These are phyloP conservation scores for Hemitrygon akajei DNA, from an alignment of 2,797 vertebrate genomes.

Conservation along the genomic window DNA sequence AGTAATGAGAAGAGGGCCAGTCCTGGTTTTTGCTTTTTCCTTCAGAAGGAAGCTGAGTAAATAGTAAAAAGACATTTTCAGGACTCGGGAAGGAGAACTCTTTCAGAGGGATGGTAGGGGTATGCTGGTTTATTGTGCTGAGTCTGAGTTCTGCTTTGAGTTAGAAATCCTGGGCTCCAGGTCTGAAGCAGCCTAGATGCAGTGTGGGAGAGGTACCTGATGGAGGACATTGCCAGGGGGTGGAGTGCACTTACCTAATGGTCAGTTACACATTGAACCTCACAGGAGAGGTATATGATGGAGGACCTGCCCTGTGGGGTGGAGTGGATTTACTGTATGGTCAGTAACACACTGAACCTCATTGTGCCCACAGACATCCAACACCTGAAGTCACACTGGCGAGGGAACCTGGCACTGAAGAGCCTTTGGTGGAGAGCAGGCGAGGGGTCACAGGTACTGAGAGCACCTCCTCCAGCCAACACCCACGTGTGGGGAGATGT, in stretches of 20 bases:
- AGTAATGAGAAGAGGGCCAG: too few relatives aligned
- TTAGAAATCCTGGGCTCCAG: not conserved
- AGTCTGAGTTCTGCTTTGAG: not conserved
- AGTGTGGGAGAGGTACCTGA: too few relatives aligned
- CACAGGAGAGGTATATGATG: too few relatives aligned
- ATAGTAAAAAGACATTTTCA: not conserved
- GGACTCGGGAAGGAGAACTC: not conserved
- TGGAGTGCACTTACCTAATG: too few relatives aligned
- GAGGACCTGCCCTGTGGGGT: too few relatives aligned
- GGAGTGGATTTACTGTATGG: not conserved
- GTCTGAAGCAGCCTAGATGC: not conserved
- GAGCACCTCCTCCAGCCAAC: constrained; percentile 82
- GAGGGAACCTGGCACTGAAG: constrained; percentile 72
- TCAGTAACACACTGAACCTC: not conserved
- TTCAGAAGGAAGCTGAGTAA: not conserved
- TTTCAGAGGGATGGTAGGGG: not conserved
- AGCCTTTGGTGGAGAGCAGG: constrained; percentile 97
- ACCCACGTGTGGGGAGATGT: constrained; percentile 97
- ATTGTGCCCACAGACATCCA: constrained; percentile 58
- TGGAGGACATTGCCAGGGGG: too few relatives aligned
- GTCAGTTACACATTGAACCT: too few relatives aligned
- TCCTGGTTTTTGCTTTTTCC: too few relatives aligned
- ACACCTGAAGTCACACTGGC: constrained; percentile 71
- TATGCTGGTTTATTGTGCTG: not conserved
- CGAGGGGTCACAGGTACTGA: constrained; percentile 92